Base-by-base conservation (phyloP, 2,797 vertebrate species). In the Limnodromus scolopaceus region DNA sequence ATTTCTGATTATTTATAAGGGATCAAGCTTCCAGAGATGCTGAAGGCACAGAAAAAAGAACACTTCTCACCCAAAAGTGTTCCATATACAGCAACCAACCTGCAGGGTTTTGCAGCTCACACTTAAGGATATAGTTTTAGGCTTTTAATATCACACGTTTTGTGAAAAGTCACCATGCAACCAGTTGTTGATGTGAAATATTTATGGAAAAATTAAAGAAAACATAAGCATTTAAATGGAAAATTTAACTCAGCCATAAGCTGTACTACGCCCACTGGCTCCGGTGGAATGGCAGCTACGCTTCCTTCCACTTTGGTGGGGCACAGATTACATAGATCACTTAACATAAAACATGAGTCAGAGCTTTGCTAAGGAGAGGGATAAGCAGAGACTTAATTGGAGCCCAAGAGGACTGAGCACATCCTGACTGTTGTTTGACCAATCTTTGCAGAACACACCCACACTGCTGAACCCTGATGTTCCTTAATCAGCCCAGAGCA, bases 31-130 rank as follows among this genome's bases (percentile, higher is more conserved):
- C 57, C 41, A 54, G 49, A 70, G 41, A 32, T 36, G 16, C 25
- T 54, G 16, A 39, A 49, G 24, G 6, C 36, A 55, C 9, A 54
- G 11, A 19, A 11, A 38, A 82, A 75, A 60, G 13, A 53, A 24
- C 38, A 27, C 12, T 45, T 25, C 16, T 38, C 34, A 32, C 16
- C 39, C 27, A 11, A 8, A 70, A 70, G 0, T 0, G 1, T 39
- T n/a, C 32, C 22, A 2, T 22, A n/a, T 12, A 27, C 22, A 28
- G 4, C 2, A 16, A 43, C 8, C 32, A 60, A 8, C 20, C 16
- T 16, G 23, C 32, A 72, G n/a, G 27, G 38, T 16, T 66, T 30
- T 57, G 9, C 49, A 28, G 28, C 13, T 74, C 25, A 30, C 6
- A 2, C 17, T 16, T 10, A 1, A 3, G 24, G 20, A 13, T 30